A percentile compares a stretch with the other conserved stretches of the same genome.
Evolutionary conservation across 1,140 invertebrate genomes (phyloP).

Genomic region (Carcinoscorpius rotundicauda): DNA sequence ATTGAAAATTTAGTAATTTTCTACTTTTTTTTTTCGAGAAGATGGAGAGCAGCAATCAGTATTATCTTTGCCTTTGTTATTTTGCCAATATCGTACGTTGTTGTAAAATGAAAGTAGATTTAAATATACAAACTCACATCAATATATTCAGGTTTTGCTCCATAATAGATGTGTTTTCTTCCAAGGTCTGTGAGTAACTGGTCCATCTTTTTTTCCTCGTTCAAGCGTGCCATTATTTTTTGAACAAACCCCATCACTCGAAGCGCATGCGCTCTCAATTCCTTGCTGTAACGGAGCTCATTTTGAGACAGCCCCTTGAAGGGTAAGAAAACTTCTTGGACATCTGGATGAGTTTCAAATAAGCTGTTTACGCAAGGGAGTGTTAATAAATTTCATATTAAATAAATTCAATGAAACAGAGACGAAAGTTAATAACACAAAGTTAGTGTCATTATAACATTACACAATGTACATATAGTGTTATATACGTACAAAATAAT

Average conservation of each 20-base stretch:
- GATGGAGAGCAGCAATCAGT: no score
- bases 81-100: no score
- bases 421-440: no score
- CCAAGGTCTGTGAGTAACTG: conserved; percentile 41
- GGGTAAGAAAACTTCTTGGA: conserved; percentile 45
- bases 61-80: no score
- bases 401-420: no score
- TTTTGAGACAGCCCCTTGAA: conserved; percentile 41
- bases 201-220: conserved; percentile 41
- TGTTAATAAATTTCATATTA: no score
- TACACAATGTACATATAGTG: no score
- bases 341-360: conserved; percentile 47
- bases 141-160: conserved; percentile 44
- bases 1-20: no score
- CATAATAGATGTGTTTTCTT: conserved; percentile 42
- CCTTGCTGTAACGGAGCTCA: conserved; percentile 40
- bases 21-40: no score
- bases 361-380: conserved; percentile 30
- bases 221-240: conserved; percentile 41
- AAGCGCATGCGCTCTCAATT: conserved; percentile 42
- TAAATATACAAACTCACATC: conserved; percentile 37
- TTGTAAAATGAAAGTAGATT: no score
- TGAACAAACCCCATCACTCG: conserved; percentile 49
- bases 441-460: no score
- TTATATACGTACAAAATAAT: no score